Base-by-base conservation (phyloP, 2,113 vertebrate species). In the Rousettus leschenaultii region DNA sequence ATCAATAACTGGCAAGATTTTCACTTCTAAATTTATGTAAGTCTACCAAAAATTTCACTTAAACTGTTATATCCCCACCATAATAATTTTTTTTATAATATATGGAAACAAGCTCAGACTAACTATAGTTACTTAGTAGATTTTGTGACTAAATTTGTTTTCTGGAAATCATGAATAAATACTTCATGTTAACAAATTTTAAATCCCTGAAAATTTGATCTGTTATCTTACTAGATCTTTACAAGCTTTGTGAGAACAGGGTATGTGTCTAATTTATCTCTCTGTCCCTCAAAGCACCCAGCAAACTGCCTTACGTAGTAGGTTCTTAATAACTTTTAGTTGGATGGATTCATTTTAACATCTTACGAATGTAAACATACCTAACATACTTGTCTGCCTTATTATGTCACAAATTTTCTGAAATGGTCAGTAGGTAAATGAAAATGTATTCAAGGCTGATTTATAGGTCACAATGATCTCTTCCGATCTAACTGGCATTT, bases 331-430 rank as follows among this genome's bases (percentile, higher is more conserved):
- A 63, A 87, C 80, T 80, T 65, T 95, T 89, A 57, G 63, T 74
- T 80, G 53, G 55, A 68, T 70, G 45, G 55, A 21, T 73, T 87
- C 28, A 95, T 53, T 95, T 95, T 70, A 96, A 96, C 21, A 94
- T 70, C 38, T 75, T 45, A 84, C 1, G 6, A 38, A 86, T 94
- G 65, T 48, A 70, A 94, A 94, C 28, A 68, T 80, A 65, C 26
- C 68, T n/a, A 88, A 33, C 22, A 35, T 30, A 33, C 57, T 65
- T 90, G 19, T 87, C 79, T 71, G 82, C 21, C 2, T 74, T 71
- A 57, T 68, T 68, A n/a, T 35, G 53, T 74, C 51, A 90, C 53
- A 73, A 21, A 57, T 89, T 95, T 92, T 91, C 78, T 80, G 35
- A 87, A 89, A 48, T 80, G 65, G 53, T 75, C 61, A 68, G 16